Evolutionary conservation across 2,888 invertebrate genomes (phyloP).

Genomic region (Sarcophaga caerulescens): DNA sequence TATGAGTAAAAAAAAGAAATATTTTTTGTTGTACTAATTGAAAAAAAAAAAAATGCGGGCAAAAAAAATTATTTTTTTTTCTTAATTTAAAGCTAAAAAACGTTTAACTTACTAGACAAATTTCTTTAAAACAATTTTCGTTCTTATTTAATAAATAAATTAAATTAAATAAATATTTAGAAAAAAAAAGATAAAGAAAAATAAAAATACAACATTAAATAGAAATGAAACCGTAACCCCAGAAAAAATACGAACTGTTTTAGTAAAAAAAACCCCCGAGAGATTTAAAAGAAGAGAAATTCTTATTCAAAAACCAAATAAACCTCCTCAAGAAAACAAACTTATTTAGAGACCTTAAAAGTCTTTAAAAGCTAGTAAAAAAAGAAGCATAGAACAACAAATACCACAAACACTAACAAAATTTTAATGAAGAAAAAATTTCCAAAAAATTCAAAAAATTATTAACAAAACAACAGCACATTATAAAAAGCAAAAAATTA

Average conservation of each 20-base stretch:
- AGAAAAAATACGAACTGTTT: constrained; percentile 9
- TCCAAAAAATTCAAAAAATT: constrained; percentile 22
- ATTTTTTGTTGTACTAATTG: background rate
- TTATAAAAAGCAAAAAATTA: constrained; percentile 55
- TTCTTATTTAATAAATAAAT: constrained; percentile 64
- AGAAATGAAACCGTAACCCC: background rate
- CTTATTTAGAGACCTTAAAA: constrained; percentile 44
- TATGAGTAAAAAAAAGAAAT: constrained; percentile 1
- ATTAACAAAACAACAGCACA: constrained; percentile 60
- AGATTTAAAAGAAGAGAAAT: no score
- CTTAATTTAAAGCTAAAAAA: background rate
- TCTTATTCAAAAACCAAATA: constrained; percentile 51
- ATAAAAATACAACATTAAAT: constrained; percentile 4
- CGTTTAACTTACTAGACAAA: constrained; percentile 61
- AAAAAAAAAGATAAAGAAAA: constrained; percentile 49
- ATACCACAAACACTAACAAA: constrained; percentile 15
- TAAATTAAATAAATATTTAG: constrained; percentile 58
- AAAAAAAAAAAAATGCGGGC: background rate
- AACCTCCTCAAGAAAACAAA: constrained; percentile 59
- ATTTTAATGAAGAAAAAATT: constrained; percentile 36
- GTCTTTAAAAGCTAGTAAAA: constrained; percentile 61
- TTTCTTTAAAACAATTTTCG: constrained; percentile 58
- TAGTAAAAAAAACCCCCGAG: background rate
- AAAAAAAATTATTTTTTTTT: constrained; percentile 18
- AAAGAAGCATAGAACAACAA: no score